These are phyloP conservation scores for Burhinus bistriatus DNA, from an alignment of 2,113 vertebrate species.

Conservation along the genomic window DNA sequence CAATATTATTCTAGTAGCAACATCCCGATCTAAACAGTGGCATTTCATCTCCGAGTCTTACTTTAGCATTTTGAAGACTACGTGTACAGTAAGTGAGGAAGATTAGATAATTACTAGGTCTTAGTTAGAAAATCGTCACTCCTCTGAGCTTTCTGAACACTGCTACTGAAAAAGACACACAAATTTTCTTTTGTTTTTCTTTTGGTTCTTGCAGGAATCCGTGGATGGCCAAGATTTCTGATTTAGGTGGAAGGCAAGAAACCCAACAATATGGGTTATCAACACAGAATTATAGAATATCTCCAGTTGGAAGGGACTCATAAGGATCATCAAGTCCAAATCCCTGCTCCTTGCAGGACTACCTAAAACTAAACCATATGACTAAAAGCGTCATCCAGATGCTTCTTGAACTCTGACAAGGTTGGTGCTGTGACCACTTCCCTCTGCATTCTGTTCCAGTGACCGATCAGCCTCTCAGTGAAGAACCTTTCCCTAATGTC, in stretches of 20 bases:
- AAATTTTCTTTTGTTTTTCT: neutral
- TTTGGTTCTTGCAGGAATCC: neutral
- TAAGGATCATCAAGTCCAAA: neutral
- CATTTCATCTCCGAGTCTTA: neutral
- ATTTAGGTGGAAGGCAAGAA: neutral
- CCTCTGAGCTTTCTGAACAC: neutral
- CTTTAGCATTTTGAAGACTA: neutral
- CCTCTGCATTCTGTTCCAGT: neutral
- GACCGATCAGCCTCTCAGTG: no score
- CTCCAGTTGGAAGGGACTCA: neutral
- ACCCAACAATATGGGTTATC: neutral
- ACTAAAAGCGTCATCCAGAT: rapidly evolving
- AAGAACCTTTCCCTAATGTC: neutral
- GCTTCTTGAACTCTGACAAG: neutral
- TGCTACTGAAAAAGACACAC: neutral
- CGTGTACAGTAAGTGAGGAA: rapidly evolving
- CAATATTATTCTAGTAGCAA: neutral
- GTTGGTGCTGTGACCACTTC: neutral
- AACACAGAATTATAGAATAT: neutral
- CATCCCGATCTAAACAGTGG: neutral
- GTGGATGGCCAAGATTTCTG: neutral
- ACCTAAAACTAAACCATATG: neutral
- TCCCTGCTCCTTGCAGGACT: neutral
- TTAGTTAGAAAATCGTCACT: neutral
- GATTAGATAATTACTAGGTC: neutral